phyloP scores from a whole-genome alignment of 1,140 invertebrate genomes.

The Cataglyphis hispanica region DNA sequence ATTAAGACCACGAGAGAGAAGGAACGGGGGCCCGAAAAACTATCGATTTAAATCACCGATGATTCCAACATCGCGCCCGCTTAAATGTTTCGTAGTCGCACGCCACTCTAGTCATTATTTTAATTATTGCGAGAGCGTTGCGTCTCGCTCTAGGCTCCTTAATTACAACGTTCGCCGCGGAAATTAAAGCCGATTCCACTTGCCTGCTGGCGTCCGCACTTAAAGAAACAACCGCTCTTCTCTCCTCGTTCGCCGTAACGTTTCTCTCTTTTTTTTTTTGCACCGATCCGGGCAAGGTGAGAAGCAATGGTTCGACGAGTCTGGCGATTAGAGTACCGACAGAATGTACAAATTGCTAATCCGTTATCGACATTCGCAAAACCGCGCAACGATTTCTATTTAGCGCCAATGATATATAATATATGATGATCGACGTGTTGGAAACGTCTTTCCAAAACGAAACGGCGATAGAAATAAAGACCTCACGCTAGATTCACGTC shows the following conservation, averaged over 20 bases:
- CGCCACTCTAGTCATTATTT: constrained; percentile 80
- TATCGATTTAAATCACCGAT: constrained; percentile 76
- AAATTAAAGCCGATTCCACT: constrained; percentile 76
- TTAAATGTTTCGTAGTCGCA: constrained; percentile 45
- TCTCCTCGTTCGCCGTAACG: constrained; percentile 21
- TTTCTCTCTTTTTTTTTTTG: constrained; percentile 53
- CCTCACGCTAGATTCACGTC: background rate
- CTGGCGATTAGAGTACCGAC: constrained; percentile 66
- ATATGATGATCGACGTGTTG: background rate
- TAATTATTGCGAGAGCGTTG: constrained; percentile 80
- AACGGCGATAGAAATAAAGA: background rate
- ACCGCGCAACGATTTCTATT: background rate
- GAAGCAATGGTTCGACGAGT: constrained; percentile 69
- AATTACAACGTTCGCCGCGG: constrained; percentile 77
- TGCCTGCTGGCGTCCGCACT: constrained; percentile 71
- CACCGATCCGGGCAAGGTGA: constrained; percentile 51
- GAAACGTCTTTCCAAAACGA: background rate
- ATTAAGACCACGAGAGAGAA: constrained; percentile 67
- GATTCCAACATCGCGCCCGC: constrained; percentile 37
- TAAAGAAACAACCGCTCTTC: constrained; percentile 65
- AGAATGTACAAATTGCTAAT: constrained; percentile 51
- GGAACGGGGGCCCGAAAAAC: constrained; percentile 46
- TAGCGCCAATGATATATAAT: constrained; percentile 19
- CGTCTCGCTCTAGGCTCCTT: constrained; percentile 73
- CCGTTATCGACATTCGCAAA: constrained; percentile 27